phyloP scores from a whole-genome alignment of 2,113 vertebrate species.

The Clupea harengus region DNA sequence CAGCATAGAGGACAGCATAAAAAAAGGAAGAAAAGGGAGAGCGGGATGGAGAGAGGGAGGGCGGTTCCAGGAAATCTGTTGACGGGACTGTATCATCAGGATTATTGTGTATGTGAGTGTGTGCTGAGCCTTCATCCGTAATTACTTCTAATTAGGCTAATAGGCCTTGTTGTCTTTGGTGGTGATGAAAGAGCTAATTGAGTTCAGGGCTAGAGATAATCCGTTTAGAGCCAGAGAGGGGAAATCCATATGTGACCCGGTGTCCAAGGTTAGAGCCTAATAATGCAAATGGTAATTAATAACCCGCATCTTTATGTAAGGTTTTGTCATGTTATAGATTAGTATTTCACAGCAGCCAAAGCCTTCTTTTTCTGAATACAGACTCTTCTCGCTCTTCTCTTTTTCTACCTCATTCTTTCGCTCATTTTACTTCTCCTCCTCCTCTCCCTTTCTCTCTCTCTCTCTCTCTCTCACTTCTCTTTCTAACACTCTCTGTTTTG shows the following conservation, averaged over 20 bases:
- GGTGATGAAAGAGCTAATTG: slow-evolving; percentile 8
- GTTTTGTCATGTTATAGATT: slow-evolving; percentile 5
- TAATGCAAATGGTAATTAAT: slow-evolving; percentile 3
- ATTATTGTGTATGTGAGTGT: not conserved
- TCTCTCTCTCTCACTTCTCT: not conserved
- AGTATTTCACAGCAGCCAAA: not conserved
- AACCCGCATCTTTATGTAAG: not conserved
- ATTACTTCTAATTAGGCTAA: slow-evolving; percentile 13
- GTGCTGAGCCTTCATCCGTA: not conserved
- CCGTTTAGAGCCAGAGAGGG: not conserved
- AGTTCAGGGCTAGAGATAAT: not conserved
- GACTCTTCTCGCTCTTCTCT: not conserved
- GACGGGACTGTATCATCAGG: not conserved
- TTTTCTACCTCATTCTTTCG: not conserved
- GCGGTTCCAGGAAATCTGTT: not conserved
- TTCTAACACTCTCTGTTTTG: not conserved
- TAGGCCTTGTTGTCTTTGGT: slow-evolving; percentile 17
- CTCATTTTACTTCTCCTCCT: not conserved
- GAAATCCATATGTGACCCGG: not conserved
- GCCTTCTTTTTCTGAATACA: not conserved
- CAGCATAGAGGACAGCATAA: not conserved
- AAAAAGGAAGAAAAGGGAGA: no score
- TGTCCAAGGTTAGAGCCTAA: not conserved
- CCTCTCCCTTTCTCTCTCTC: not conserved
- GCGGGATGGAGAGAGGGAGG: no score